Evolutionary conservation across 2,888 invertebrate species (phyloP).

Genomic region (Petrophora chlorosata): DNA sequence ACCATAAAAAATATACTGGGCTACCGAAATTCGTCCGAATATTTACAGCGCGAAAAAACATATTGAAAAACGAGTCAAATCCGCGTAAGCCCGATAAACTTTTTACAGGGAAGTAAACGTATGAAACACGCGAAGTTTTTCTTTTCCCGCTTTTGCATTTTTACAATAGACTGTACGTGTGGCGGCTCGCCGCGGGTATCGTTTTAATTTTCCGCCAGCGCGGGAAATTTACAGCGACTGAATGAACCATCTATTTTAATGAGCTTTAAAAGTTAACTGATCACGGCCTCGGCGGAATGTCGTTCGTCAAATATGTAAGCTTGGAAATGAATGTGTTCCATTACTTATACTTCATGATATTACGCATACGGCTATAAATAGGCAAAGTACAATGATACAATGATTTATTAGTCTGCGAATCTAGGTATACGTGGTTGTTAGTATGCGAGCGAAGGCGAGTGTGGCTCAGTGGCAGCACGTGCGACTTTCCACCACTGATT

Average conservation of each 20-base stretch:
- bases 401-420: too few relatives aligned
- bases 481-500: too few relatives aligned
- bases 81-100: conserved; percentile 58
- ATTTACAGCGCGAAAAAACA: conserved; percentile 32
- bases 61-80: conserved; percentile 42
- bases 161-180: conserved; percentile 50
- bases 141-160: conserved; percentile 65
- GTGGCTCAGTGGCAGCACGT: too few relatives aligned
- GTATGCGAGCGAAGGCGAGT: too few relatives aligned
- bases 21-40: conserved; percentile 30
- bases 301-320: conserved; percentile 37
- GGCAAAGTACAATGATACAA: too few relatives aligned
- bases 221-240: conserved; percentile 74
- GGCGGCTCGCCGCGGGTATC: conserved; percentile 67
- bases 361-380: too few relatives aligned
- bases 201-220: conserved; percentile 82
- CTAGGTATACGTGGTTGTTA: too few relatives aligned
- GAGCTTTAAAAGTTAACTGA: conserved; percentile 81
- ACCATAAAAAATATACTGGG: conserved; percentile 41
- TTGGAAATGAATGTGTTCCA: conserved; percentile 10
- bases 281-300: conserved; percentile 52
- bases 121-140: conserved; percentile 64
- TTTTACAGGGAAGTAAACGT: conserved; percentile 57
- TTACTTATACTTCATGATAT: conserved; percentile 12
- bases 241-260: conserved; percentile 83